Base-by-base conservation (phyloP, 1,140 invertebrate species). In the Halyomorpha halys region DNA sequence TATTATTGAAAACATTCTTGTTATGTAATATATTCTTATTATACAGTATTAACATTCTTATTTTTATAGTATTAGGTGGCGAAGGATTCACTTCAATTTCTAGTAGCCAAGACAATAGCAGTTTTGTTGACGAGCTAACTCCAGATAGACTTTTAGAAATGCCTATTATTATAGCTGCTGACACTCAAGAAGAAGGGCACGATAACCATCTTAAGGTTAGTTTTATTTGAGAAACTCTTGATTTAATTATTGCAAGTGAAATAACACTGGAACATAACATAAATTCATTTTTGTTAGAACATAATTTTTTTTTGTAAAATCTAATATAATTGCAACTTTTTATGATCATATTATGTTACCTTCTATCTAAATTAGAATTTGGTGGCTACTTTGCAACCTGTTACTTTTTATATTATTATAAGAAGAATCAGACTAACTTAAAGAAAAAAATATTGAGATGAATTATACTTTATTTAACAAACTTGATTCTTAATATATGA, bases 71-170 rank as follows among this genome's bases (percentile, higher is more conserved):
- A 16, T 51, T 61, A 39, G 59, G 59, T 21, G 39, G 59, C 34
- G 64, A 65, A 53, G 44, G 27, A 39, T 34, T 53, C 16, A n/a
- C 16, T 44, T 30, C 23, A 18, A 16, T 34, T 15, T 59, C 34
- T 1, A 60, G 27, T 44, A 18, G 23, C 21, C n/a, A 59, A 9
- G 44, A 44, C 25, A 60, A 63, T 16, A 49, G 19, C 6, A 44
- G 44, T 39, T 45, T 63, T 19, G 27, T 66, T 5, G 65, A 66
- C 9, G 61, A 66, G 56, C 62, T 66, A 8, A 66, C 65, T 2
- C 65, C 65, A 18, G 65, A 66, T 27, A 56, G 65, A 25, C 56
- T 66, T 18, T 15, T 66, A 47, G 65, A 66, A 19, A 66, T 66
- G 65, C 65, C 65, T 27, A 53, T 66, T 9, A 66, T 66, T 16